Base-by-base conservation (phyloP, 2,113 vertebrate species). In the Alexandromys fortis region DNA sequence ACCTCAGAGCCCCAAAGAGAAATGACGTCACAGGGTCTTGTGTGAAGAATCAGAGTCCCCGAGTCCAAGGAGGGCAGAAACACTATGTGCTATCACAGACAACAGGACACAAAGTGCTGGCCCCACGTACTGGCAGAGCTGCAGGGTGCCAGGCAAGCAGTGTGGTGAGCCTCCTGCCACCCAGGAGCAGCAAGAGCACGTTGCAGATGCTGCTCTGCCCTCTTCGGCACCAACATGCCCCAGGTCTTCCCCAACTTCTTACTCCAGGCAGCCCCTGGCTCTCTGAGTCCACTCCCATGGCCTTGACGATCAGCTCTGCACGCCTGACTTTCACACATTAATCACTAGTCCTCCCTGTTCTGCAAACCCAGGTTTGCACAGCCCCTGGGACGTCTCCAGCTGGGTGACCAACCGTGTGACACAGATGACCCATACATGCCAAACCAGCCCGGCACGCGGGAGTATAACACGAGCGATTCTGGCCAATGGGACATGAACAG, bases 401-500 rank as follows among this genome's bases (percentile, higher is more conserved):
- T 30, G 7, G 76, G 5, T 12, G 35, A 58, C 49, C 24, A 8
- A 58, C 49, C 9, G 3, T 0, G 28, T 5, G n/a, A 63, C 68
- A 49, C 0, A 30, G 52, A 13, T 3, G 9, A 30, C 5, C 19
- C 13, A 30, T 30, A 8, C 11, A 45, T 5, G 2, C 3, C 3
- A 26, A 17, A 10, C 9, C n/a, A 42, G 16, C 47, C 28, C 6
- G 70, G 81, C 3, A 33, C n/a, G 14, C 11, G 9, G 61, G 5
- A 10, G 7, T 26, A 26, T 87, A 89, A 87, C 0, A 0, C 30
- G 30, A 65, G n/a, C 52, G 19, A 16, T 30, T 85, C 86, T 33
- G 38, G 28, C 68, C 78, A 95, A 28, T 9, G 26, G 6, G 21
- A 58, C 0, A 26, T 19, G 72, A 90, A 42, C 24, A 52, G 35